Conservation (phyloP, 2,888 invertebrate genomes). For the Altica lythri region DNA sequence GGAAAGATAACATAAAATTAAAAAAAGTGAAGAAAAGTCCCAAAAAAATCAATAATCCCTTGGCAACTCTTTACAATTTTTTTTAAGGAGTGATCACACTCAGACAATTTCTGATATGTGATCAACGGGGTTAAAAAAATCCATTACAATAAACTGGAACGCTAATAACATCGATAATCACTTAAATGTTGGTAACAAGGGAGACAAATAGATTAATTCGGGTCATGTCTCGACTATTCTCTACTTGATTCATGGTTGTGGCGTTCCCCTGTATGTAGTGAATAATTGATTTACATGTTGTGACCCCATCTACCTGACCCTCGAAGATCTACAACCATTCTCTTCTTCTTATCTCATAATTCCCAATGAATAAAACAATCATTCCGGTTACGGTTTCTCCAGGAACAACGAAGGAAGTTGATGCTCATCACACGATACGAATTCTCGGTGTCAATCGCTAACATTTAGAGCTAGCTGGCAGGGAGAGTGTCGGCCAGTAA, state of each 20-base stretch:
- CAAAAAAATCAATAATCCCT: no score
- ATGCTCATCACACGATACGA: conserved; percentile 22
- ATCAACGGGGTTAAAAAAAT: no score
- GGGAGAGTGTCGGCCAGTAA: conserved; percentile 23
- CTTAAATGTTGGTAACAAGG: no score
- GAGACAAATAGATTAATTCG: background rate
- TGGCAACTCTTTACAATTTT: no score
- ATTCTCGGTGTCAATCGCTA: conserved; percentile 29
- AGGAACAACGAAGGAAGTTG: conserved; percentile 24
- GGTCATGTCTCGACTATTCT: background rate
- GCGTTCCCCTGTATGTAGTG: background rate
- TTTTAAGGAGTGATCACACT: no score
- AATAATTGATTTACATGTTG: conserved; percentile 1
- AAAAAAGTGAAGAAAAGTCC: no score
- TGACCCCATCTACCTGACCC: background rate
- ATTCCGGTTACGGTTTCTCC: conserved; percentile 3
- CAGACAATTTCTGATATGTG: no score
- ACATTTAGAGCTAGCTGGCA: conserved; percentile 23
- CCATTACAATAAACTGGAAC: no score
- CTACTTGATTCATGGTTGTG: conserved; percentile 3
- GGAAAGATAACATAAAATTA: no score
- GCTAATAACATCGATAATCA: no score
- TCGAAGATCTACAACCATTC: background rate
- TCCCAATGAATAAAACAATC: conserved; percentile 16
- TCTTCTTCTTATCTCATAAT: conserved; percentile 1